phyloP scores from a whole-genome alignment of 2,797 vertebrate species.

The Oceanodroma leucorhoa region DNA sequence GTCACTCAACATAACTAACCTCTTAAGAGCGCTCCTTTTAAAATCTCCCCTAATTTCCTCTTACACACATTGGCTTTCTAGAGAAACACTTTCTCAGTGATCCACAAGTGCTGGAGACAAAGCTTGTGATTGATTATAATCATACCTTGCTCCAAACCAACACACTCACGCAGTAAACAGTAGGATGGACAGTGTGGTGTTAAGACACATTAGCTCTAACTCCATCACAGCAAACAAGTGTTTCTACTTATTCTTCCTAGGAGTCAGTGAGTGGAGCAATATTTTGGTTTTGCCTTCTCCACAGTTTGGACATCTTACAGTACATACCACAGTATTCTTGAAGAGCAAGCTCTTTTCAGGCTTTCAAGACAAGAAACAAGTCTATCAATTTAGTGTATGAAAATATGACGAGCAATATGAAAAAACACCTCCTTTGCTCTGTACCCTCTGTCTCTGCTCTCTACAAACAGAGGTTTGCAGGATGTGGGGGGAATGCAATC shows the following conservation, averaged over 20 bases:
- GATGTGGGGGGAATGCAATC: not conserved
- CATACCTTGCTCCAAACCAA: not conserved
- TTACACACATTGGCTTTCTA: not conserved
- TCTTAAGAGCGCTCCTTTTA: not conserved
- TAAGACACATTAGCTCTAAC: not conserved
- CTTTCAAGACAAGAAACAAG: not conserved
- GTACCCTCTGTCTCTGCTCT: not conserved
- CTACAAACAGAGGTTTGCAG: not conserved
- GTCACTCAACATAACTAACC: not conserved
- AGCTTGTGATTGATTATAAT: not conserved
- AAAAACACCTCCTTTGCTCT: not conserved
- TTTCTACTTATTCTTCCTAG: not conserved
- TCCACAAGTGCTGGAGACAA: not conserved
- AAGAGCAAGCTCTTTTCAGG: not conserved
- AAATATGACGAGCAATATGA: not conserved
- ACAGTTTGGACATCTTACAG: not conserved
- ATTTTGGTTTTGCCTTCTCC: not conserved
- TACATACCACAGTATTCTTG: not conserved
- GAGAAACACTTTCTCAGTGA: not conserved
- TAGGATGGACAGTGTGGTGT: too few species aligned
- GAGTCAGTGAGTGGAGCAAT: not conserved
- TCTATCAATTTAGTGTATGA: not conserved
- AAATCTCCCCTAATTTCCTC: not conserved
- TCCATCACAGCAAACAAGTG: not conserved
- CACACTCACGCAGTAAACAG: not conserved